These are phyloP conservation scores for Schizotus pectinicornis DNA, from an alignment of 2,888 invertebrate species.

Conservation along the genomic window DNA sequence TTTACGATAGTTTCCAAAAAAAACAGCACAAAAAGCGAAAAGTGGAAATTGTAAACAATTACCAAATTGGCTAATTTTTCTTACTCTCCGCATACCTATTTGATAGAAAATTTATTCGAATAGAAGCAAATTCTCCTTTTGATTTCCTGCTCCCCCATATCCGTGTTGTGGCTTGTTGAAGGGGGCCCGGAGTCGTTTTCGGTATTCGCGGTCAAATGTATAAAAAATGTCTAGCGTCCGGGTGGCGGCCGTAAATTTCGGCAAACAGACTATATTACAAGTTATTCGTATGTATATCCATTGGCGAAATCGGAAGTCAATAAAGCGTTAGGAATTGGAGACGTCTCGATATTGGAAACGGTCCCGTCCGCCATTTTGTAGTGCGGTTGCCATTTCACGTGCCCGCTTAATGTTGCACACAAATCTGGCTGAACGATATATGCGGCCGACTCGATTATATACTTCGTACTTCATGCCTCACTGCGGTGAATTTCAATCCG, in stretches of 20 bases:
- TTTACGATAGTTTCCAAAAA: no score
- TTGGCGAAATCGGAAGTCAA: conserved; percentile 31
- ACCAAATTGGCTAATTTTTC: no score
- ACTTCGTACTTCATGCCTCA: conserved; percentile 32
- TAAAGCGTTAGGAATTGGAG: conserved; percentile 25
- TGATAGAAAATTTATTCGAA: no score
- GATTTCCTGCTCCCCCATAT: no score
- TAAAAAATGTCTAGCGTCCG: background rate
- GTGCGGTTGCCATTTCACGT: conserved; percentile 34
- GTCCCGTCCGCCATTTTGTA: conserved; percentile 29
- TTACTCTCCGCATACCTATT: no score
- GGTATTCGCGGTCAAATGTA: no score
- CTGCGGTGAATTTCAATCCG: conserved; percentile 34
- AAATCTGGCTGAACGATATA: conserved; percentile 35
- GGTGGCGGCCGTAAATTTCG: background rate
- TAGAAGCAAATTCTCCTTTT: no score
- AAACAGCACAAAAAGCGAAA: no score
- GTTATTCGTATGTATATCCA: conserved; percentile 22
- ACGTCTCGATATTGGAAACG: conserved; percentile 28
- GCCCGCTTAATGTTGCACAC: conserved; percentile 33
- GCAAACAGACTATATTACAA: conserved; percentile 6
- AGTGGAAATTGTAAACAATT: no score
- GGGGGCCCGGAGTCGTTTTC: no score
- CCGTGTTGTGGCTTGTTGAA: no score
- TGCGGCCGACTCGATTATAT: conserved; percentile 33